A percentile compares a stretch with the other conserved stretches of the same genome.
phyloP scores from a whole-genome alignment of 2,113 vertebrate species.

The Hassar affinis region DNA sequence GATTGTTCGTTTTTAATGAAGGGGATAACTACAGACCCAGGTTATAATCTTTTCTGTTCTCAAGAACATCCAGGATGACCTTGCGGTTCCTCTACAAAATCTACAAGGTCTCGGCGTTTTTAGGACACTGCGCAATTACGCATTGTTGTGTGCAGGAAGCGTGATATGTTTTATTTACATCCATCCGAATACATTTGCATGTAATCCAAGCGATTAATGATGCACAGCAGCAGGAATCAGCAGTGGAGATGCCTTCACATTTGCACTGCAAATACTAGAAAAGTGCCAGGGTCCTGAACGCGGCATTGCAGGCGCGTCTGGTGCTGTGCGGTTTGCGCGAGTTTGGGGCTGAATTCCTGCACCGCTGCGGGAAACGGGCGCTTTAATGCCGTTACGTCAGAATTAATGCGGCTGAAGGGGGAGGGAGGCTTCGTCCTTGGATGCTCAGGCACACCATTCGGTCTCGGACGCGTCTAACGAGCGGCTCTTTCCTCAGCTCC shows the following conservation, averaged over 20 bases:
- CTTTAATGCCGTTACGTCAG: slow-evolving; percentile 50
- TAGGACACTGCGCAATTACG: slow-evolving; percentile 53
- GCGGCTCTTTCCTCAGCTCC: slow-evolving; percentile 51
- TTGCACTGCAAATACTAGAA: not conserved
- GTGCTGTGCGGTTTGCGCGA: not conserved
- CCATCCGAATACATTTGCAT: not conserved
- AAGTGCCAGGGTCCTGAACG: not conserved
- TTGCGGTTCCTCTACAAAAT: slow-evolving; percentile 39
- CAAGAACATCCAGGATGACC: slow-evolving; percentile 47
- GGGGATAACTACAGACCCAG: not conserved
- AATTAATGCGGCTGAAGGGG: slow-evolving; percentile 39
- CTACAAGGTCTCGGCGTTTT: slow-evolving; percentile 43
- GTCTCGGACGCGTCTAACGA: slow-evolving; percentile 5
- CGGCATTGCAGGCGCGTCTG: not conserved
- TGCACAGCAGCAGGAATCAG: not conserved
- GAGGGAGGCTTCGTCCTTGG: slow-evolving; percentile 13
- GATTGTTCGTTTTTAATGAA: not conserved
- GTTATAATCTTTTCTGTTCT: not conserved
- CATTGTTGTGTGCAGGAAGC: slow-evolving; percentile 25
- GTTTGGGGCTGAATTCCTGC: slow-evolving; percentile 12
- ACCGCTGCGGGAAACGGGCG: slow-evolving; percentile 4
- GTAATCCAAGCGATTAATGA: not conserved
- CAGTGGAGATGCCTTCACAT: slow-evolving; percentile 35
- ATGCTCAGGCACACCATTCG: not conserved
- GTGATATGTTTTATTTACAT: not conserved